Base-by-base conservation (phyloP, 2,888 invertebrate genomes). In the Pyrrhosoma nymphula region DNA sequence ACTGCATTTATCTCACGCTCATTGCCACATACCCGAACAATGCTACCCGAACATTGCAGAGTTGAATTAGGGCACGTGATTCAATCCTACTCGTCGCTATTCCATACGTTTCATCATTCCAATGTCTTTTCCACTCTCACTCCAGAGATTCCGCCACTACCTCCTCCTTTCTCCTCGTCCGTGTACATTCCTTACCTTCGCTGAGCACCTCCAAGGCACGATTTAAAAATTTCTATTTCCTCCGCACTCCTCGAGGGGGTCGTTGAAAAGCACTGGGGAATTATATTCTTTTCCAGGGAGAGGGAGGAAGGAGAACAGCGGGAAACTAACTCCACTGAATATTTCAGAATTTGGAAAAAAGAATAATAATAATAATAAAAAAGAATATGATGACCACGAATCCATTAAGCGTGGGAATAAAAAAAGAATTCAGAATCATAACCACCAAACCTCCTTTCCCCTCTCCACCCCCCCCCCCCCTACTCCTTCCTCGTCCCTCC, bases 391-490 rank as follows among this genome's bases (percentile, higher is more conserved):
- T 82, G 82, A 82, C 82, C 82, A 82, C 82, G 82, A n/a, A 35
- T 82, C 82, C 82, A 82, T 82, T 69, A 82, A 82, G 82, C 82
- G 82, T 82, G 82, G 4, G 82, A 35, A 35, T 47, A 47, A 47
- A 69, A n/a, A 69, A 69, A 82, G 18, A 82, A 35, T 16, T 82
- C 30, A 14, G 82, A 82, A 82, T 82, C 35, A 82, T 82, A 82
- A 82, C 30, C 82, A 26, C 30, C 82, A n/a, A 12, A 20, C 69
- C n/a, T 23, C 20, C 26, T 12, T 1, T 69, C 4, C 10, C 35
- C 82, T 16, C 35, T 12, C 8, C 6, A 4, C 26, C 69, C 12
- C 3, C 69, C n/a, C 26, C 69, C 4, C 2, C 47, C 47, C 8
- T 47, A 2, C 47, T 0, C 12, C 26, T 12, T 0, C 47, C 2